Evolutionary conservation across 1,140 invertebrate species (phyloP), one percentile per base, ranked within the genome.

Genomic region (Armadillidium nasatum): DNA sequence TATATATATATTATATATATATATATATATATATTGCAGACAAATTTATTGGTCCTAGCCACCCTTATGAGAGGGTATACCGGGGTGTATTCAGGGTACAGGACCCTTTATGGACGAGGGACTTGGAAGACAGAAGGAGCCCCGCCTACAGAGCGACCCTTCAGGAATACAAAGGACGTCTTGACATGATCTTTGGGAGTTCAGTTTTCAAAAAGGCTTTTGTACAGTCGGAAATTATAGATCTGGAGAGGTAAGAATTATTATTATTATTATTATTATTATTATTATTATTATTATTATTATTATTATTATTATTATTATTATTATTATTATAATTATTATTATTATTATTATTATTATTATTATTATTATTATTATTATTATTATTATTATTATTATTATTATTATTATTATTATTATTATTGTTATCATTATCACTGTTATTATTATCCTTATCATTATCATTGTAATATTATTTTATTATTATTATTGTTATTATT

Each of bases 211-310:
- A 75, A 44, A 43, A 54, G 46, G 9, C 67, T 67, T 60, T 60
- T 75, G 11, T 33, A 33, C 33, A 54, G 54, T 75, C 73, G 10
- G 73, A 75, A 75, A 75, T 75, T 44, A 15, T 75, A 13, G 73
- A 60, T 44, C 60, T 75, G 11, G 73, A 75, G 44, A 75, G 73
- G 73, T 75, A 44, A 67, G 2, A 4, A 33, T 33, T 33, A 33
- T 33, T 33, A 33, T 33, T 33, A 6, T 33, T 33, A 33, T 33
- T 71, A 21, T 43, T 43, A 22, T n/a, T n/a, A n/a, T n/a, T n/a
- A n/a, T n/a, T 22, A n/a, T 66, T 66, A 7, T 22, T n/a, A 7
- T 22, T 1, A n/a, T 22, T 66, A n/a, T 22, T 22, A n/a, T 66
- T 66, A 22, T n/a, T 66, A n/a, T 66, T n/a, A 66, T n/a, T n/a